These are phyloP conservation scores for Mycteria americana DNA, from an alignment of 2,797 vertebrate genomes.

Conservation along the genomic window DNA sequence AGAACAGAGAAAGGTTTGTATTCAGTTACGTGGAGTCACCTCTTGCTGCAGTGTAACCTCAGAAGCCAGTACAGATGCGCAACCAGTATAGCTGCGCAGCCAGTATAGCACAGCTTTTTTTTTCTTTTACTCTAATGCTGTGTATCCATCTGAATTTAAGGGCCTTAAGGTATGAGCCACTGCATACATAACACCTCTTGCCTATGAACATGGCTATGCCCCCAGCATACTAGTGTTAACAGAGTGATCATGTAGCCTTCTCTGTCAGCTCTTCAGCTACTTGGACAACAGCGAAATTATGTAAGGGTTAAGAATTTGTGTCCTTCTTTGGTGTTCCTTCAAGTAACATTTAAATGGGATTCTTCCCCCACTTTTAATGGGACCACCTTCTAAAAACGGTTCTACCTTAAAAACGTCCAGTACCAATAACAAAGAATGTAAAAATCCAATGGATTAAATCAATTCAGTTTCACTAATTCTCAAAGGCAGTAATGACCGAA, in stretches of 20 bases:
- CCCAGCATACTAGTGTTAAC: neutral
- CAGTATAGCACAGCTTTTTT: neutral
- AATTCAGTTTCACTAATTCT: neutral
- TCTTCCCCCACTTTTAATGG: neutral
- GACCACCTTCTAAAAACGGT: neutral
- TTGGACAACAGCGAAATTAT: neutral
- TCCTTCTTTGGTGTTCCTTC: neutral
- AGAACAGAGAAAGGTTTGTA: neutral
- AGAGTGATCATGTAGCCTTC: neutral
- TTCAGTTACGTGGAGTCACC: neutral
- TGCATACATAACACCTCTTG: neutral
- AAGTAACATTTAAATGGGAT: neutral
- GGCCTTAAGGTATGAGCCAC: neutral
- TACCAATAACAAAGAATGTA: neutral
- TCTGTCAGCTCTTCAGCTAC: neutral
- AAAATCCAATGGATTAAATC: neutral
- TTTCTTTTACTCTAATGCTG: neutral
- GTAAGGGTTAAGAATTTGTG: neutral
- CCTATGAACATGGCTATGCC: neutral
- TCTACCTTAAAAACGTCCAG: neutral
- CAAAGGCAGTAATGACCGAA: neutral
- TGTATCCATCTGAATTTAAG: neutral
- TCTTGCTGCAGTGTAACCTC: neutral
- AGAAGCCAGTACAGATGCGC: neutral
- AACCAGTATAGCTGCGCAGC: accelerated